Evolutionary conservation across 64 coral and sea anemone species (phyloP), one percentile per base, ranked within the genome.

Genomic region (Dendronephthya gigantea): DNA sequence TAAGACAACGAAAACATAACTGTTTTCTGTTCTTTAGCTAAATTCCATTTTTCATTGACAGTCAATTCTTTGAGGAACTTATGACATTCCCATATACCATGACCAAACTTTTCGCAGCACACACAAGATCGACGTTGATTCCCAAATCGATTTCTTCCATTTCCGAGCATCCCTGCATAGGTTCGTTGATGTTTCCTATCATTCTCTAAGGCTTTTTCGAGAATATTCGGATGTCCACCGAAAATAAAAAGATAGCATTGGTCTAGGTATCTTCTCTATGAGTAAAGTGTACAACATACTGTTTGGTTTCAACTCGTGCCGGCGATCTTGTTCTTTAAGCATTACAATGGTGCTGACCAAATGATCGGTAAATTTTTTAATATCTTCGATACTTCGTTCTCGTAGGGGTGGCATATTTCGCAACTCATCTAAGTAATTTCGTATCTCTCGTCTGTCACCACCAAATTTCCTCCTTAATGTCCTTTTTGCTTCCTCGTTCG

Each of bases 211-310:
- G 58, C 3, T 34, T 79, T 79, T 17, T 86, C 84, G 50, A 33
- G 33, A 40, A 62, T 23, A 17, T 66, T 86, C 50, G 17, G 84
- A 86, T 2, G 52, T 38, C 84, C 84, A 86, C 16, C 84, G 50
- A 58, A 86, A 86, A 68, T 62, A 37, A 16, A 32, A 68, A 23
- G 84, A 86, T n/a, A 86, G 40, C 84, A 86, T 86, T 32, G 84
- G 17, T 66, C 62, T 62, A 15, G 50, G 84, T 16, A 65, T 13
- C 40, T 86, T 86, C 22, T 86, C 51, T 8, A 86, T 19, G 13
- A 41, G 11, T 27, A 86, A 31, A 8, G 84, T 34, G 25, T 66
- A 86, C 28, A 86, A 39, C 35, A 86, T 56, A 27, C 84, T 68
- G 16, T 5, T 25, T 1, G 84, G 52, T 62, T 86, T 25, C 19